A percentile compares a stretch with the other conserved stretches of the same genome.
Conservation (phyloP, 1,140 invertebrate genomes). For the Ooceraea biroi region DNA sequence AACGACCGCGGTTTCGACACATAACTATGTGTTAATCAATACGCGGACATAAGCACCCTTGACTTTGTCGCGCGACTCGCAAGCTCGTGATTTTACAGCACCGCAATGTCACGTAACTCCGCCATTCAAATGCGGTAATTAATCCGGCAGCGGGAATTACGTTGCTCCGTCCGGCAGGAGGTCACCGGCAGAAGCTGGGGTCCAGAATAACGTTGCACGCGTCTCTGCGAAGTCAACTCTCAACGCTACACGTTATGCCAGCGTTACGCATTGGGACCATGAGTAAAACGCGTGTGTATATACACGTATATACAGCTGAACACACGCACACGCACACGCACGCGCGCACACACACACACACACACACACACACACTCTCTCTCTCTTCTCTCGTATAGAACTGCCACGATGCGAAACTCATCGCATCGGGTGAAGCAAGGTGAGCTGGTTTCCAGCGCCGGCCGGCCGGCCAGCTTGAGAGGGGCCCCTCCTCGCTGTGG, state of each 20-base stretch:
- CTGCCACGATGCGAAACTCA: slow-evolving; percentile 64
- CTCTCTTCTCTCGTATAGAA: slow-evolving; percentile 4
- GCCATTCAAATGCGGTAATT: slow-evolving; percentile 40
- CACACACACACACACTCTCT: no score
- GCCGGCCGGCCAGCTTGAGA: background rate
- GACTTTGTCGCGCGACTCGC: slow-evolving; percentile 38
- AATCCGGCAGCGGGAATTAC: slow-evolving; percentile 39
- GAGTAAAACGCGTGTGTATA: background rate
- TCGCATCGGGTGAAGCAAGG: slow-evolving; percentile 73
- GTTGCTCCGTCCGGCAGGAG: slow-evolving; percentile 7
- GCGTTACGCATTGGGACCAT: slow-evolving; percentile 50
- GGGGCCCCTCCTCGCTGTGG: slow-evolving; percentile 5
- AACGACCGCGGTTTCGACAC: slow-evolving; percentile 2
- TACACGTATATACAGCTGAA: background rate
- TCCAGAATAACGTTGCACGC: background rate
- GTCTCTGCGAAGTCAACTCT: slow-evolving; percentile 40
- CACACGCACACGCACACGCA: no score
- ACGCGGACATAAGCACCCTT: background rate
- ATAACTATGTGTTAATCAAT: slow-evolving; percentile 44
- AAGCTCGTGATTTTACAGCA: background rate
- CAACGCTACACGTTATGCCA: slow-evolving; percentile 37
- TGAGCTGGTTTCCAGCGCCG: slow-evolving; percentile 75
- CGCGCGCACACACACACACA: no score
- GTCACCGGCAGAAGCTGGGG: background rate
- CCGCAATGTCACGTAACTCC: background rate